These are phyloP conservation scores for Sialis fuliginosa DNA, from an alignment of 2,888 invertebrate species.

Conservation along the genomic window DNA sequence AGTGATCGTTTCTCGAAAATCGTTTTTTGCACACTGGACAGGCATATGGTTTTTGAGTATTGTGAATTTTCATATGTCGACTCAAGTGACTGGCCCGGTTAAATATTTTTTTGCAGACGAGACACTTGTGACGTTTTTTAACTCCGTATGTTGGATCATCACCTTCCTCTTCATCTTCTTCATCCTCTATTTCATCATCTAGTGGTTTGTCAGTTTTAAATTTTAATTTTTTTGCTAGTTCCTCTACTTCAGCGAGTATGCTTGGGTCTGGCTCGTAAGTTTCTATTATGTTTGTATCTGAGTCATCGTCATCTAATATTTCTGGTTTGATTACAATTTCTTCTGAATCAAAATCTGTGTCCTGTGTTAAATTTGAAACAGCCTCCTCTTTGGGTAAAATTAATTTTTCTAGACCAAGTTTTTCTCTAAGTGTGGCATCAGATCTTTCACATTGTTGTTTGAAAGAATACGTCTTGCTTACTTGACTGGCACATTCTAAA, in stretches of 20 bases:
- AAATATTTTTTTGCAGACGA: conserved; percentile 22
- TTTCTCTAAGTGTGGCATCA: conserved; percentile 22
- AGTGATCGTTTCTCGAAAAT: conserved; percentile 19
- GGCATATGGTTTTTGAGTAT: conserved; percentile 14
- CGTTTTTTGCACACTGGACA: conserved; percentile 20
- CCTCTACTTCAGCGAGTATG: conserved; percentile 13
- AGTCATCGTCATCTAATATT: conserved; percentile 8
- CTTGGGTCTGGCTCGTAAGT: conserved; percentile 12
- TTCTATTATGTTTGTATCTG: conserved; percentile 9
- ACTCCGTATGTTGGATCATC: background rate
- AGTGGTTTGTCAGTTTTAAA: background rate
- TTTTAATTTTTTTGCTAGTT: background rate
- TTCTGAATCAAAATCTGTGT: conserved; percentile 10
- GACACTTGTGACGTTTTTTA: conserved; percentile 15
- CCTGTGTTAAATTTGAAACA: conserved; percentile 5
- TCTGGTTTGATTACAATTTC: conserved; percentile 14
- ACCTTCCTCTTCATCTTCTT: background rate
- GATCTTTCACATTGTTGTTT: conserved; percentile 28
- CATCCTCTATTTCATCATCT: background rate
- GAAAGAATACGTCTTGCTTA: conserved; percentile 30
- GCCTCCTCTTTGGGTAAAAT: conserved; percentile 9
- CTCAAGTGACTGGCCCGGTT: conserved; percentile 18
- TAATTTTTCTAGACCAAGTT: conserved; percentile 11
- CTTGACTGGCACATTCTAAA: conserved; percentile 29
- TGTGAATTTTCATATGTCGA: conserved; percentile 24